Evolutionary conservation across 2,113 vertebrate species (phyloP), one percentile per base, ranked within the genome.

Genomic region (Cephalopholis sonnerati): DNA sequence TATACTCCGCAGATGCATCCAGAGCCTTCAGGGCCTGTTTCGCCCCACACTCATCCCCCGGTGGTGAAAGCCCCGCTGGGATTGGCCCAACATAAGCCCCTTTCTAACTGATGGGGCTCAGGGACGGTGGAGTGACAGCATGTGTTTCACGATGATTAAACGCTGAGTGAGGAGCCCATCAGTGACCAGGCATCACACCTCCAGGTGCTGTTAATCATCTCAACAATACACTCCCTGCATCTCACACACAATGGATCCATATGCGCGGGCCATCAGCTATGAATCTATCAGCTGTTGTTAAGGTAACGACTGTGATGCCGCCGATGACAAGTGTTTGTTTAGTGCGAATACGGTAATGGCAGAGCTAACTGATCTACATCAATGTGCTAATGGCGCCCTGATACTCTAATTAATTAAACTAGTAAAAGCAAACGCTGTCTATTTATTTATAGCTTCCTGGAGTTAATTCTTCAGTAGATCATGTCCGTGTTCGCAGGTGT

Each of bases 201-300:
- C 68, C 84, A 87, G 85, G 78, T 83, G 74, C 85, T 79, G 92
- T 94, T 94, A 90, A 94, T 94, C 93, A 90, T 90, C 63, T 32
- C 63, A 93, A 94, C 92, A 90, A 89, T 79, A 78, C 79, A 77
- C 79, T 57, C 8, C 76, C 65, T 73, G 50, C 39, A 18, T 72
- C 59, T 51, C 58, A 25, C 41, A 32, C 81, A 86, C 82, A 87
- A 65, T 66, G 48, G 83, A 84, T 87, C 77, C 59, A 80, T 65
- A 85, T 50, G 70, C 62, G 67, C 67, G 53, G 70, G 25, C 82
- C 79, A 83, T 85, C 81, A 70, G 68, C 82, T 27, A 8, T 67
- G 70, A 84, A 86, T 72, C 64, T 59, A 82, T 86, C 82, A 83
- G 70, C 51, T 10, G 66, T n/a, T 20, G 62, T 88, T 58, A 32